Evolutionary conservation across 2,113 vertebrate species (phyloP).

Genomic region (Cochlearius cochlearius): DNA sequence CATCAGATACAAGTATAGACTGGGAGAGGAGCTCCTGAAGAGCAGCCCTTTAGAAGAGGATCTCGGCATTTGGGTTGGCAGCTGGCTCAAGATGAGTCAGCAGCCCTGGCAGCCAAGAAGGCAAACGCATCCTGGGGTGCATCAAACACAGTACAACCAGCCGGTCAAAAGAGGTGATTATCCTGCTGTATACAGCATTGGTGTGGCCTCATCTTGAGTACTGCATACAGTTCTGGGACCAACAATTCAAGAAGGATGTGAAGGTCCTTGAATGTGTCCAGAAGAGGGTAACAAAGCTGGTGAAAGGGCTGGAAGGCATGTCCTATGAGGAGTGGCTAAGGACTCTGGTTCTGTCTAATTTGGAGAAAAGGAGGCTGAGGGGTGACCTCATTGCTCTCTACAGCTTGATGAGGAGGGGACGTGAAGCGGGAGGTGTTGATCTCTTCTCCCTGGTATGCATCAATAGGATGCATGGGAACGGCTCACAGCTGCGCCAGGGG

Average conservation of each 20-base stretch:
- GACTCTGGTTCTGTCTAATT: neutral
- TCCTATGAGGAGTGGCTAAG: neutral
- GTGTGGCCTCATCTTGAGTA: neutral
- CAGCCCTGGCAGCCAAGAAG: neutral
- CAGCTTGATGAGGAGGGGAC: neutral
- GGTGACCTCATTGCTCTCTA: too few species aligned
- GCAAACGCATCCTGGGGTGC: neutral
- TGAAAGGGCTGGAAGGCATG: neutral
- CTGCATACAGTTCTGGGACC: neutral
- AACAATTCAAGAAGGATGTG: neutral
- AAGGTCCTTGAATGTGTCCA: neutral
- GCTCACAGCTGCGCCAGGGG: neutral
- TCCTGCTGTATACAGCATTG: neutral
- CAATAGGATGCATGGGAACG: fast-evolving
- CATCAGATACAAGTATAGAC: neutral
- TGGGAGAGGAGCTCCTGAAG: neutral
- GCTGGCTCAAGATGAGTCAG: neutral
- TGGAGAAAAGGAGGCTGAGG: neutral
- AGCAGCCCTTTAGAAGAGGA: neutral
- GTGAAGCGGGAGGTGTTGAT: neutral
- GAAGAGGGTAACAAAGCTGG: neutral
- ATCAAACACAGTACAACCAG: neutral
- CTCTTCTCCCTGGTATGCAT: neutral
- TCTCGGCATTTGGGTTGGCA: neutral
- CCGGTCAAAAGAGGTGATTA: neutral